Evolutionary conservation across 2,888 invertebrate species (phyloP), one percentile per base, ranked within the genome.

Genomic region (Agrenia bidenticulata): DNA sequence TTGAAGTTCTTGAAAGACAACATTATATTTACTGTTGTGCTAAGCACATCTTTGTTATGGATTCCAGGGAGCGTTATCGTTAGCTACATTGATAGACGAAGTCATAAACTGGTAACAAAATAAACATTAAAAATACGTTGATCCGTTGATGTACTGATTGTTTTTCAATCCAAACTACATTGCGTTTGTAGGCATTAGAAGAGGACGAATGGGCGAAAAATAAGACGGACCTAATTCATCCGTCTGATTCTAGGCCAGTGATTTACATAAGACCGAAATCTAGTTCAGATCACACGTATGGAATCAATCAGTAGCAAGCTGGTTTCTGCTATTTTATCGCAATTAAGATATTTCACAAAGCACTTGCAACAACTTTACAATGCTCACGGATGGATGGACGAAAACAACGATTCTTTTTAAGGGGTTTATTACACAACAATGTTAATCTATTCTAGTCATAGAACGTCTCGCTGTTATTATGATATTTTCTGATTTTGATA

Each of bases 21-120:
- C 79, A 92, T 95, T 69, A 95, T 97, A 37, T 94, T 95, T 64
- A 90, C 94, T 2, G 92, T 95, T 23, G 90, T 96, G 58, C 84
- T 96, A 45, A 86, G 92, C 71, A 93, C 94, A 13, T 88, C 94
- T n/a, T 83, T 95, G 63, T 83, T 96, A 63, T 98, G 97, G 97
- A 90, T 97, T 76, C 96, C 96, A 1, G 90, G 71, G 2, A 73
- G 73, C 56, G 72, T 66, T 15, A 72, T 75, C 19, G 73, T 75
- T 15, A 73, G 72, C 49, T 75, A 73, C 49, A 65, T 75, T 19
- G 75, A 75, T 61, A 56, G 70, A 64, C 32, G 71, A 37, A 75
- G 73, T 68, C 73, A 73, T 42, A 75, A 73, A 69, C 53, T 75
- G 42, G 74, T 71, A 68, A 64, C 4, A 32, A 32, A n/a, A n/a